Evolutionary conservation across 2,113 vertebrate species (phyloP).

Genomic region (Elachura formosa): DNA sequence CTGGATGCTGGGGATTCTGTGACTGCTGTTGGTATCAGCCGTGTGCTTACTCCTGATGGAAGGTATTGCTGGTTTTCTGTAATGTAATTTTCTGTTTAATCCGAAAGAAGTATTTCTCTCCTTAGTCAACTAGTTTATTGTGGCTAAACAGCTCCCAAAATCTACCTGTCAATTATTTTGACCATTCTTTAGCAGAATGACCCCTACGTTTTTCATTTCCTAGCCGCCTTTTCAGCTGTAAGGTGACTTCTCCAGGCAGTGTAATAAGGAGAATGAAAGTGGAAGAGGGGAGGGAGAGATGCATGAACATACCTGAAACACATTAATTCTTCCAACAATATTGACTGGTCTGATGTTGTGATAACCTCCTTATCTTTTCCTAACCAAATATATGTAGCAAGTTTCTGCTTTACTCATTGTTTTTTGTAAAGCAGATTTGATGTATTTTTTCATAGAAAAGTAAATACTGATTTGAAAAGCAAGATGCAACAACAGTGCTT

Average conservation of each 20-base stretch:
- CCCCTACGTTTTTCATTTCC: not conserved
- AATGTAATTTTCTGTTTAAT: not conserved
- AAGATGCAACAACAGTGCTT: not conserved
- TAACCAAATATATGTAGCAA: not conserved
- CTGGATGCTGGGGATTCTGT: slow-evolving; percentile 88
- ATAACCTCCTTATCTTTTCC: not conserved
- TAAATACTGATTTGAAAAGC: not conserved
- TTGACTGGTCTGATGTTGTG: not conserved
- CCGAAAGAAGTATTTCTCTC: not conserved
- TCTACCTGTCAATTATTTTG: not conserved
- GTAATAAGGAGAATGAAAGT: not conserved
- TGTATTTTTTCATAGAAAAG: not conserved
- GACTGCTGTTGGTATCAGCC: slow-evolving; percentile 85
- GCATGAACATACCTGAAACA: not conserved
- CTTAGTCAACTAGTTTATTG: not conserved
- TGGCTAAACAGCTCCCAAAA: not conserved
- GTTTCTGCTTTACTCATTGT: not conserved
- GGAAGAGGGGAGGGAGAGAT: not conserved
- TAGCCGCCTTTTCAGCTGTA: not conserved
- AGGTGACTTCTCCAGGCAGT: not conserved
- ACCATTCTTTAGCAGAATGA: not conserved
- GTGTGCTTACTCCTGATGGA: slow-evolving; percentile 64
- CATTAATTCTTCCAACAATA: not conserved
- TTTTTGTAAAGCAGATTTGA: not conserved
- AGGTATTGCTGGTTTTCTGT: slow-evolving; percentile 69